Percentiles rank a stretch among this genome's conserved stretches.
phyloP scores from a whole-genome alignment of 2,797 vertebrate species.

The Enteromius thamalakanensis region DNA sequence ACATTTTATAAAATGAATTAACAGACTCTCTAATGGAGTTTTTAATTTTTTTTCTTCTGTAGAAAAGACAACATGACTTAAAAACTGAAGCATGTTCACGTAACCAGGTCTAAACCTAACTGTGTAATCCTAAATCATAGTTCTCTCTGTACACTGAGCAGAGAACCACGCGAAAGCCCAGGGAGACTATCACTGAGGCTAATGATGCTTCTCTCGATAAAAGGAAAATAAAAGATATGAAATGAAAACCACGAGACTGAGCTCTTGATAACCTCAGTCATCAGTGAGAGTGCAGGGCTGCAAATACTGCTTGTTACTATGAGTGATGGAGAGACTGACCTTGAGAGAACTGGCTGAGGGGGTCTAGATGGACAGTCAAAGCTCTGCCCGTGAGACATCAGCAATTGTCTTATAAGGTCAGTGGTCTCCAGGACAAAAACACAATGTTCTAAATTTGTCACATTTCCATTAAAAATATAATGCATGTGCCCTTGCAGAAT shows the following conservation, averaged over 20 bases:
- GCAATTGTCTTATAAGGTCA: conserved; percentile 4
- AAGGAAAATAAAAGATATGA: conserved; percentile 7
- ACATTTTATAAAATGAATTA: too few relatives aligned
- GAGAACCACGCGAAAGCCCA: not conserved
- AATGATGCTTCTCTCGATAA: not conserved
- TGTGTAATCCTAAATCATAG: not conserved
- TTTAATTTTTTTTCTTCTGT: too few relatives aligned
- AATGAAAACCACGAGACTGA: not conserved
- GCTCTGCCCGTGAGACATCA: conserved; percentile 12
- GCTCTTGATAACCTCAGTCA: not conserved
- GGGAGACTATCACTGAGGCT: not conserved
- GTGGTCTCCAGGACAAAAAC: not conserved
- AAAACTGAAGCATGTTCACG: not conserved
- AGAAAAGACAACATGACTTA: not conserved
- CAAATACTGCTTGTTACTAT: conserved; percentile 14
- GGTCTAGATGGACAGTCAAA: conserved; percentile 7
- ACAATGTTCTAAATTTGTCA: conserved; percentile 15
- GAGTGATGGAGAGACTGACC: conserved; percentile 34
- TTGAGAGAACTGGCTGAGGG: conserved; percentile 37
- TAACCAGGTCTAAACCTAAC: not conserved
- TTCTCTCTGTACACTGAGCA: conserved; percentile 1
- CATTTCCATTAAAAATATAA: not conserved
- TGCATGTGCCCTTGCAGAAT: not conserved
- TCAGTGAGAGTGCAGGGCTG: not conserved
- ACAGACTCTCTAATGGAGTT: too few relatives aligned